Base-by-base conservation (phyloP, 2,113 vertebrate species). In the Equus quagga region DNA sequence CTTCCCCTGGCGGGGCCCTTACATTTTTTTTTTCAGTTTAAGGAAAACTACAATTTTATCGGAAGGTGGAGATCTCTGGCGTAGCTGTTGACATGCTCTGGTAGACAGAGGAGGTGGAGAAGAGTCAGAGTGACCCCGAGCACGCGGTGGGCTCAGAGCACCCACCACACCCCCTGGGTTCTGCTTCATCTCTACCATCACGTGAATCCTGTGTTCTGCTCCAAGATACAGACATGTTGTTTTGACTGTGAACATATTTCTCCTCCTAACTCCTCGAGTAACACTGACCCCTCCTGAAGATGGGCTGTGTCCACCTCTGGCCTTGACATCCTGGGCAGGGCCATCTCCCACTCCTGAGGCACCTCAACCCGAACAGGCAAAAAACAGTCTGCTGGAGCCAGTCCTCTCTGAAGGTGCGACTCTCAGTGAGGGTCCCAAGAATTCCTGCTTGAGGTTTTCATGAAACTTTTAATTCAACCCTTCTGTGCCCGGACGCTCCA, bases 161-260 rank as follows among this genome's bases (percentile, higher is more conserved):
- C n/a, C n/a, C 44, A 70, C 6, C 0, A 17, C 5, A 18, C 0
- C 60, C n/a, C 21, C 4, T 19, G 7, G 23, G 0, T 24, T n/a
- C 49, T 17, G 11, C 21, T 13, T 4, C 14, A 11, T 13, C 56
- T 21, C 17, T 24, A 11, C 36, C 1, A 46, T 0, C 49, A 33
- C 0, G 14, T 2, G 18, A 15, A 5, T 9, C 56, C 1, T 12
- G 4, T 15, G 21, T 15, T 44, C 79, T 49, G 51, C 72, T 65
- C n/a, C 31, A 3, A 3, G 26, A 31, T 1, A 31, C 0, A 3
- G 5, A 8, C 6, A 0, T 18, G 54, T 2, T 10, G 60, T 51
- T 28, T 49, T 54, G 54, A 17, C 10, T 2, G 8, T 0, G 56
- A 51, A n/a, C 21, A 26, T 0, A 2, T 8, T 60, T 62, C 21